Conservation (phyloP, 2,113 vertebrate genomes). For the Arenaria interpres region DNA sequence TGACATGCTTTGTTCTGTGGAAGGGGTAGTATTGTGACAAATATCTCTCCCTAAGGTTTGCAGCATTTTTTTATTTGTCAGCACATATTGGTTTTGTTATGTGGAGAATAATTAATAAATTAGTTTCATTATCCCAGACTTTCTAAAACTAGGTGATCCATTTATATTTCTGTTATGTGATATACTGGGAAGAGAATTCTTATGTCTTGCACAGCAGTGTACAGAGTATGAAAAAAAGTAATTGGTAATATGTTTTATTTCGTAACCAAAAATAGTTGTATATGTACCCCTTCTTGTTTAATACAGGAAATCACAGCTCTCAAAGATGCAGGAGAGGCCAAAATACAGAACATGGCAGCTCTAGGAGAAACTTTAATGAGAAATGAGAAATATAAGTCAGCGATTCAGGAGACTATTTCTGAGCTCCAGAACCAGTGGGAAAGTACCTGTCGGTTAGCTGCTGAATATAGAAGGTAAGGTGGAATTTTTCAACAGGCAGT, state of each 20-base stretch:
- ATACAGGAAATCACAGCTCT: constrained; percentile 73
- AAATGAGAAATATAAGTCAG: not conserved
- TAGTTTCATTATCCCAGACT: not conserved
- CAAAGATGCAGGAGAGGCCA: constrained; percentile 67
- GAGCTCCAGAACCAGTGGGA: constrained; percentile 72
- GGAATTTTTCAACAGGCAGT: not conserved
- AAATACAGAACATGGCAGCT: constrained; percentile 55
- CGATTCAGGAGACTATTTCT: constrained; percentile 47
- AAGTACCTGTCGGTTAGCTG: constrained; percentile 41
- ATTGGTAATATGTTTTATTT: not conserved
- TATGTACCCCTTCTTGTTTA: not conserved
- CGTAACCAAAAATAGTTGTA: not conserved
- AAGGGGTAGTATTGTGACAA: not conserved
- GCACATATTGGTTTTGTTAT: not conserved
- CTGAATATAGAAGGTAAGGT: constrained; percentile 67
- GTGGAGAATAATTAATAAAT: not conserved
- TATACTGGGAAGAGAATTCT: not conserved
- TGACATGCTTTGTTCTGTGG: not conserved
- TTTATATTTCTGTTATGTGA: not conserved
- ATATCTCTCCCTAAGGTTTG: not conserved
- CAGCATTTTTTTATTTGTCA: not conserved
- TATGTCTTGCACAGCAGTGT: not conserved
- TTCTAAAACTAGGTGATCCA: not conserved
- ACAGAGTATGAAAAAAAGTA: not conserved
- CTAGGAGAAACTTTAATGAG: constrained; percentile 34